A percentile compares a stretch with the other conserved stretches of the same genome.
These are phyloP conservation scores for Pammene fasciana DNA, from an alignment of 2,888 invertebrate species.

Conservation along the genomic window DNA sequence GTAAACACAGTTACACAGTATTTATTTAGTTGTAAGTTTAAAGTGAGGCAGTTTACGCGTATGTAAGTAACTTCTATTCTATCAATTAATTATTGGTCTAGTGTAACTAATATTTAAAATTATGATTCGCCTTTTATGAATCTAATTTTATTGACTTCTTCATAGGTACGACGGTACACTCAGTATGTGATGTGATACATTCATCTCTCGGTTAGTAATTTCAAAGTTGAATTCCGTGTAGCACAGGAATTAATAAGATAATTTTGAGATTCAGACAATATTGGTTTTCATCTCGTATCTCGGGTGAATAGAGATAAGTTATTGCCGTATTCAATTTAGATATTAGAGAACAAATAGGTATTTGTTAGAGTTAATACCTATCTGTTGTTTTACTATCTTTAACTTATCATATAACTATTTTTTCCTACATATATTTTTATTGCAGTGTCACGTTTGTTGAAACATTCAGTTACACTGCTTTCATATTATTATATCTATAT, in stretches of 20 bases:
- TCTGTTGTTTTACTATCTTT: constrained; percentile 15
- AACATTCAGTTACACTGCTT: background rate
- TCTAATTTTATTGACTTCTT: background rate
- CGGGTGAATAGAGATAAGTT: constrained; percentile 6
- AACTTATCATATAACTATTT: background rate
- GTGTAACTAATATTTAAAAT: background rate
- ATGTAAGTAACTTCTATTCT: background rate
- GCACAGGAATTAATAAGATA: constrained; percentile 5
- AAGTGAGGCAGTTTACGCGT: constrained; percentile 13
- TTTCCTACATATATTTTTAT: constrained; percentile 2
- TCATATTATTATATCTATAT: too few species aligned
- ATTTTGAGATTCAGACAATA: constrained; percentile 26
- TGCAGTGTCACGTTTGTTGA: constrained; percentile 1
- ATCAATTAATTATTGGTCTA: background rate
- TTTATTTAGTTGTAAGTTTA: constrained; percentile 16
- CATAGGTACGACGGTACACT: background rate
- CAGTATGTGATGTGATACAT: too few species aligned
- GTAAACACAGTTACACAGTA: constrained; percentile 35
- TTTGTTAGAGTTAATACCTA: constrained; percentile 4
- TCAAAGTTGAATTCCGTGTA: background rate
- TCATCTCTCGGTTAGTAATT: too few species aligned
- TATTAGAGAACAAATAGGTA: constrained; percentile 19
- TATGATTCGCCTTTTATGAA: background rate
- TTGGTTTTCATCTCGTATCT: constrained; percentile 37
- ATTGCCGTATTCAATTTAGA: constrained; percentile 2